phyloP scores from a whole-genome alignment of 2,888 invertebrate species.

The Hydroisotoma schaefferi region DNA sequence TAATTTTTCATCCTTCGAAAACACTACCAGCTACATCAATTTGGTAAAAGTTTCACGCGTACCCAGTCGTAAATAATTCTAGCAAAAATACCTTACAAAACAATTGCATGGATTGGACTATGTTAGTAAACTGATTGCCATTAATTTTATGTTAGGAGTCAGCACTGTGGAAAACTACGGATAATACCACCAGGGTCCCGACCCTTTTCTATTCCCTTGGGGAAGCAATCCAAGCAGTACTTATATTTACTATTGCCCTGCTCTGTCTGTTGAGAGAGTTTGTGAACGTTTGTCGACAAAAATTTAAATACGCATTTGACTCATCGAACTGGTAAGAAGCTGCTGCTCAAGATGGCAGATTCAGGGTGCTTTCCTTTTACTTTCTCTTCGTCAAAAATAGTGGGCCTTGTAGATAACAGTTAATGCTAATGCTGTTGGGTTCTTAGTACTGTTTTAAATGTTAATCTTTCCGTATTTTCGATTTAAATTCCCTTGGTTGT shows the following conservation, averaged over 20 bases:
- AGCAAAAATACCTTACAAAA: too few species aligned
- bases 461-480: too few species aligned
- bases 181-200: too few species aligned
- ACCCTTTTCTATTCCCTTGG: background rate
- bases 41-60: too few species aligned
- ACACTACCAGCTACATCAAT: too few species aligned
- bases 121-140: background rate
- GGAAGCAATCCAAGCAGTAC: constrained; percentile 19
- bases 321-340: constrained; percentile 43
- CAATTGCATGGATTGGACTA: background rate
- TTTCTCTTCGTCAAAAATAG: background rate
- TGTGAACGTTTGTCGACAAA: constrained; percentile 36
- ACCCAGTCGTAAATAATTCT: too few species aligned
- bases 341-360: constrained; percentile 2
- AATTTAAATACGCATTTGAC: constrained; percentile 42
- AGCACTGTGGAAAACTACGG: background rate
- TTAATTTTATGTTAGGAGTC: background rate
- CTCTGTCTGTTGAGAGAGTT: constrained; percentile 41
- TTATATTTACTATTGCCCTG: constrained; percentile 36
- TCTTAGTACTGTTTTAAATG: too few species aligned
- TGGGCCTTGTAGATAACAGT: background rate
- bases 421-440: too few species aligned
- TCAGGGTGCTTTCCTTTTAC: background rate
- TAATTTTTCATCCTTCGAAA: too few species aligned
- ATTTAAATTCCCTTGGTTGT: too few species aligned